These are phyloP conservation scores for Coranthus polyacanthus DNA, from an alignment of 2,797 vertebrate species.

Conservation along the genomic window DNA sequence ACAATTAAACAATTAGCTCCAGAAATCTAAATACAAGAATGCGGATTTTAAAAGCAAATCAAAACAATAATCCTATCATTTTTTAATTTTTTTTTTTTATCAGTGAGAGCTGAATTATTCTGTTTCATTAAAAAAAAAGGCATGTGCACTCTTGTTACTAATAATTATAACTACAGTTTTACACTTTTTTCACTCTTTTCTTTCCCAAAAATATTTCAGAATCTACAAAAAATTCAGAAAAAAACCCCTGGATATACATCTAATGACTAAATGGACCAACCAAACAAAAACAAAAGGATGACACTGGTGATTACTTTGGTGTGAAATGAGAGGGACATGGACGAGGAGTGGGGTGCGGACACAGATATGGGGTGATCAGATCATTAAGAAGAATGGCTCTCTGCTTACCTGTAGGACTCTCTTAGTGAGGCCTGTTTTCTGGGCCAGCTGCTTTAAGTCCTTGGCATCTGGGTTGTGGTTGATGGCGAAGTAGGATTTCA, in stretches of 20 bases:
- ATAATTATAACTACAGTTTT: constrained; percentile 52
- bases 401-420: constrained; percentile 98
- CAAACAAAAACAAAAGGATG: constrained; percentile 75
- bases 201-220: constrained; percentile 48
- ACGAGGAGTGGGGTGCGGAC: constrained; percentile 60
- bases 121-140: constrained; percentile 47
- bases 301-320: constrained; percentile 42
- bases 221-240: constrained; percentile 45
- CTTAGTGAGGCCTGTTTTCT: constrained; percentile 99
- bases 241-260: constrained; percentile 72
- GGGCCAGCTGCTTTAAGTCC: constrained; percentile 99
- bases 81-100: constrained; percentile 31
- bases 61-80: constrained; percentile 50
- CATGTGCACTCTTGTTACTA: constrained; percentile 70
- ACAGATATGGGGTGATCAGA: constrained; percentile 53
- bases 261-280: constrained; percentile 77
- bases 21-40: constrained; percentile 64
- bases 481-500: constrained; percentile 99
- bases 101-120: constrained; percentile 53
- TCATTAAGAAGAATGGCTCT: constrained; percentile 53
- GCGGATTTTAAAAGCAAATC: constrained; percentile 57
- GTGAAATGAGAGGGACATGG: constrained; percentile 63
- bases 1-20: constrained; percentile 65
- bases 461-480: constrained; percentile 99
- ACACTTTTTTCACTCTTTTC: too few species aligned